phyloP scores from a whole-genome alignment of 2,113 vertebrate genomes.

The Protobothrops flavoviridis region DNA sequence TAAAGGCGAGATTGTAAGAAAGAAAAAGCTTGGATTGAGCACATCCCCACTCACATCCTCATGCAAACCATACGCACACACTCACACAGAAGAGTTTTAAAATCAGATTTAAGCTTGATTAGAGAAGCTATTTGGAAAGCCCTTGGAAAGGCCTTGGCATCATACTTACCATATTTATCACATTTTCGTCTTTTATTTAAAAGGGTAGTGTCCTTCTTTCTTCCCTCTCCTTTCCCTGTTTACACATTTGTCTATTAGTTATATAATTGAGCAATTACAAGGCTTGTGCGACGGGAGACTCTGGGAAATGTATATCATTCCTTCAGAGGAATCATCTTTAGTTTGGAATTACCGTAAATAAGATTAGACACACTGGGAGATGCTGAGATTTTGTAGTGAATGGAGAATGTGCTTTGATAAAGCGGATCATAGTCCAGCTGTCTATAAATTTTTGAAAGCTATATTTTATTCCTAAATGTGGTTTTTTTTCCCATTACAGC shows the following conservation, averaged over 20 bases:
- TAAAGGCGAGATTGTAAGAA: constrained; percentile 66
- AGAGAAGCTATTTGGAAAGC: constrained; percentile 65
- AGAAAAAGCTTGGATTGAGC: constrained; percentile 56
- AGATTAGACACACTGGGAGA: background rate
- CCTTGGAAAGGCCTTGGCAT: constrained; percentile 51
- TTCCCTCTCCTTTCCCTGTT: constrained; percentile 81
- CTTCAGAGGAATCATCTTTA: background rate
- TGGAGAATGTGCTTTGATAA: background rate
- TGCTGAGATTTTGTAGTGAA: background rate
- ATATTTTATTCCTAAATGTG: constrained; percentile 1
- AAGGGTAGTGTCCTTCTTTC: constrained; percentile 77
- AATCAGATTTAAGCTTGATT: constrained; percentile 64
- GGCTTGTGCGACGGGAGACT: background rate
- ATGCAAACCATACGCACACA: constrained; percentile 36
- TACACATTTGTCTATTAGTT: constrained; percentile 76
- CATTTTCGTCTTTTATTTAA: constrained; percentile 80
- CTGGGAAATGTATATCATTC: background rate
- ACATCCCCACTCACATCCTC: constrained; percentile 35
- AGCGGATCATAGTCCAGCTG: constrained; percentile 4
- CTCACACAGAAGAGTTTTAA: constrained; percentile 54
- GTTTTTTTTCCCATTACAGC: constrained; percentile 14
- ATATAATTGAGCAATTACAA: constrained; percentile 58
- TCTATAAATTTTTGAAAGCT: background rate
- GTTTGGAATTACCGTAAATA: background rate
- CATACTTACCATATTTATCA: constrained; percentile 77